phyloP scores from a whole-genome alignment of 2,113 vertebrate species.

The Cryptoleucopteryx plumbea region DNA sequence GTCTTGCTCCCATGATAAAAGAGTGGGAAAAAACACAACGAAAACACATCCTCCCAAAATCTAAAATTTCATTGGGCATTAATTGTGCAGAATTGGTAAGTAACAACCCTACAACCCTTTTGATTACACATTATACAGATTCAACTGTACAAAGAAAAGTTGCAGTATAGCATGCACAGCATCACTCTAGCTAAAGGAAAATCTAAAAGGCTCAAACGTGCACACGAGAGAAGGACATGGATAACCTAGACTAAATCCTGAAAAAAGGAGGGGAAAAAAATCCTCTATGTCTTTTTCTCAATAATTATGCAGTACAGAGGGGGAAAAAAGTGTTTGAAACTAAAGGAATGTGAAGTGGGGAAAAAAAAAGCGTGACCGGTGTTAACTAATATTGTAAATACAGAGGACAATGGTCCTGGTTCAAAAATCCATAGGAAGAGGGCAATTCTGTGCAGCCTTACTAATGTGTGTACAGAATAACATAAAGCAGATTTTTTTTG shows the following conservation, averaged over 20 bases:
- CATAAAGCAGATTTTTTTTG: neutral
- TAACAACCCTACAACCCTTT: neutral
- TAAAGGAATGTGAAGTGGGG: neutral
- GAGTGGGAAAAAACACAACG: fast-evolving
- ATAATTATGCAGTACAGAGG: neutral
- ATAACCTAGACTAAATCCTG: neutral
- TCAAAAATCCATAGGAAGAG: neutral
- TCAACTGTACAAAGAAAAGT: neutral
- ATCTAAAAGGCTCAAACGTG: neutral
- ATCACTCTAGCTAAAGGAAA: neutral
- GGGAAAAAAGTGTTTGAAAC: neutral
- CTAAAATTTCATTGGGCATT: neutral
- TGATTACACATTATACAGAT: neutral
- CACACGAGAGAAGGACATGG: neutral
- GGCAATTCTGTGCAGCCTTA: neutral
- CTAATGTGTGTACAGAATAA: neutral
- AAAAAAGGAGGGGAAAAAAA: neutral
- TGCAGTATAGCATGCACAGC: neutral
- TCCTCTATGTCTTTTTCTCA: neutral
- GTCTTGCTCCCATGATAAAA: neutral
- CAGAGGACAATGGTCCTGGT: neutral
- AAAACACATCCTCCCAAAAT: neutral
- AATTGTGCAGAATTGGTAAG: neutral
- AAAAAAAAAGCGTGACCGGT: fast-evolving
- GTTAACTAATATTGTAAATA: neutral